Base-by-base conservation (phyloP, 2,888 invertebrate genomes). In the Megastigmus dorsalis region DNA sequence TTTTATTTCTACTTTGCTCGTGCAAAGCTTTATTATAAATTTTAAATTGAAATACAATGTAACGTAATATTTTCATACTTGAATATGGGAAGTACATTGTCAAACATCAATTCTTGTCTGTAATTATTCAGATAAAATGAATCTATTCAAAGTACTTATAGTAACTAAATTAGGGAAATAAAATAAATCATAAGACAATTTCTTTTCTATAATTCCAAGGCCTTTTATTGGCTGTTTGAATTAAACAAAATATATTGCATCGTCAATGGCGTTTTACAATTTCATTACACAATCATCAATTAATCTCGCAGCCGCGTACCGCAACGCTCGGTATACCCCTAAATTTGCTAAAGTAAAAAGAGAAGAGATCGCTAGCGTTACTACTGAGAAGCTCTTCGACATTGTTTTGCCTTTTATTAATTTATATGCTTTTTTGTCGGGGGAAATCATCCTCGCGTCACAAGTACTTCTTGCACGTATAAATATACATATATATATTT, bases 201-300 rank as follows among this genome's bases (percentile, higher is more conserved):
- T 28, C 13, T 55, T 36, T 57, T 67, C n/a, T 67, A 77, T 43
- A 75, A 70, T 76, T 80, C 60, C 75, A 77, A 78, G 74, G 69
- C 72, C 79, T 77, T 77, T 82, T 81, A 82, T 82, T 79, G 81
- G 77, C 79, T 75, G 72, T 77, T 81, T 76, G 74, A 80, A 80
- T 82, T 82, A 84, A 83, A 83, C 76, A 86, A 85, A 84, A 83
- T 85, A 84, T 85, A 84, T 84, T 84, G 85, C 84, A 85, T 82
- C 79, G 76, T 81, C 79, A 78, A 82, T 81, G 80, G 80, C 83
- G 82, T 81, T 79, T 83, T 83, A 85, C 81, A 84, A 83, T 84
- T 77, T 71, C 71, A 77, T 79, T 82, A 82, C 78, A 83, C 76
- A 77, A 80, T 84, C 78, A 69, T 81, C 77, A 74, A 80, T 75